Conservation (phyloP, 2,888 invertebrate genomes). For the Heliconius ismenius region DNA sequence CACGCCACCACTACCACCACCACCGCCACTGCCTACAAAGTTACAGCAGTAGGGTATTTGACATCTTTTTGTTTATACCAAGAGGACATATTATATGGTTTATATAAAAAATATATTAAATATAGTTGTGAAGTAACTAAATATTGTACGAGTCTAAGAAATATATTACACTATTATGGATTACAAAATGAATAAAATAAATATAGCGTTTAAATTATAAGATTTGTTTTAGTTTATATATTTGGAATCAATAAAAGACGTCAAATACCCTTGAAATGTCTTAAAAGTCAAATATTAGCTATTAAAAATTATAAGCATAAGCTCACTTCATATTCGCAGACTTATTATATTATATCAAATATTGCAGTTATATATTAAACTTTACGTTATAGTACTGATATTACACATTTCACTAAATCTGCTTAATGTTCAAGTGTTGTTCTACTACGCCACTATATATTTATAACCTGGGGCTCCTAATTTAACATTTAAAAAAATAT, state of each 20-base stretch:
- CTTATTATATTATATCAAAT: slow-evolving; percentile 22
- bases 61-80: background rate
- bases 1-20: background rate
- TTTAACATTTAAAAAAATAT: slow-evolving; percentile 6
- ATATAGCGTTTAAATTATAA: background rate
- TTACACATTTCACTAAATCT: slow-evolving; percentile 38
- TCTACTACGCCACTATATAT: slow-evolving; percentile 41
- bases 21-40: slow-evolving; percentile 9
- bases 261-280: slow-evolving; percentile 5
- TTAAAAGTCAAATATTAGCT: slow-evolving; percentile 12
- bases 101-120: no score
- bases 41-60: slow-evolving; percentile 16
- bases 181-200: background rate
- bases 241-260: background rate
- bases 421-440: slow-evolving; percentile 40
- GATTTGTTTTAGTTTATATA: no score
- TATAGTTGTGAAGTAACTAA: no score
- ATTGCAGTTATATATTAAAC: slow-evolving; percentile 28
- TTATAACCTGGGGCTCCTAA: slow-evolving; percentile 44
- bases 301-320: slow-evolving; percentile 18
- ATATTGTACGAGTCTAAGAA: no score
- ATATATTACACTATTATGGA: no score
- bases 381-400: slow-evolving; percentile 31
- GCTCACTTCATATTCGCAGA: slow-evolving; percentile 9
- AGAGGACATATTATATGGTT: background rate